phyloP scores from a whole-genome alignment of 1,140 invertebrate genomes.

The Rhagoletis zephyria region DNA sequence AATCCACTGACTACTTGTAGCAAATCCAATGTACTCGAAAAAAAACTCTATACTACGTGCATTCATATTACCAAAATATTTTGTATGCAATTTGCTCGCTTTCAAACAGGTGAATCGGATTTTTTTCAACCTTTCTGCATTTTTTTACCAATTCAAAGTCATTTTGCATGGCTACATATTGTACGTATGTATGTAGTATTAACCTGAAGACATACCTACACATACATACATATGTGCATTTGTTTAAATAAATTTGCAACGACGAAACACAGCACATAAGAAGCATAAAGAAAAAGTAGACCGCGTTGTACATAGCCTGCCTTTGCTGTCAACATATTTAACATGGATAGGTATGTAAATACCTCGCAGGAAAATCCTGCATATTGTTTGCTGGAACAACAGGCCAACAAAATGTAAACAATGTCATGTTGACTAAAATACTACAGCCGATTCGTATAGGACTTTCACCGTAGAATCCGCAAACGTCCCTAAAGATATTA shows the following conservation, averaged over 20 bases:
- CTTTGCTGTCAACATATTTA: not conserved
- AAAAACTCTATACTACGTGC: not conserved
- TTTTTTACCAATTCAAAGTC: not conserved
- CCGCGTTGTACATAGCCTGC: constrained; percentile 7
- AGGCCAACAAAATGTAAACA: too few species aligned
- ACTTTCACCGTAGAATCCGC: too few species aligned
- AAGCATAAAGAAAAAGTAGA: not conserved
- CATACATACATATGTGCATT: constrained; percentile 8
- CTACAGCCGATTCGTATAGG: too few species aligned
- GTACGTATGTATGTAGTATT: too few species aligned
- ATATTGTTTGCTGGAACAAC: too few species aligned
- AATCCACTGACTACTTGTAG: not conserved
- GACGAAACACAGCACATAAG: not conserved
- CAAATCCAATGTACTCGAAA: not conserved
- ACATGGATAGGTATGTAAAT: not conserved
- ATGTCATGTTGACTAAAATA: too few species aligned
- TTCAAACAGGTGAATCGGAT: not conserved
- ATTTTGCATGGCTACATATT: not conserved
- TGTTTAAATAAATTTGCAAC: constrained; percentile 20
- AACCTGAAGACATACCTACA: not conserved
- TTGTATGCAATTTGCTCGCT: too few species aligned
- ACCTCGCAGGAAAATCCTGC: not conserved
- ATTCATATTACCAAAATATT: too few species aligned
- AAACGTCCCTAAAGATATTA: too few species aligned
- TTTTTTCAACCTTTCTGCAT: not conserved